A percentile compares a stretch with the other conserved stretches of the same genome.
Conservation (phyloP, 2,888 invertebrate species). For the Noctua janthe region DNA sequence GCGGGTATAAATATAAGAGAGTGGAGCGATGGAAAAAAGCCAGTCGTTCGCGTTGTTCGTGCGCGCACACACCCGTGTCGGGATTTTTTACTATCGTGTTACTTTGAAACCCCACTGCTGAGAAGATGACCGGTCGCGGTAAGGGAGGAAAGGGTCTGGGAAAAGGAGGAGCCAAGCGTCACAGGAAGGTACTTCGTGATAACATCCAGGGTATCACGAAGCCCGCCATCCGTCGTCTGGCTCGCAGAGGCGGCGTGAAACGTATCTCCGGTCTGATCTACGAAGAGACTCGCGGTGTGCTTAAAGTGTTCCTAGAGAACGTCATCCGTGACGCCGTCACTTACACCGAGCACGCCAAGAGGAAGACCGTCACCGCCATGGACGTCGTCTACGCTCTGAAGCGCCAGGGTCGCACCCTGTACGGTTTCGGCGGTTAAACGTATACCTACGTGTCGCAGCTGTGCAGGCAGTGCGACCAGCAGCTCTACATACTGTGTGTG, state of each 20-base stretch:
- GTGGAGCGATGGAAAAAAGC: neutral
- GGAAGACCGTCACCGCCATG: conserved; percentile 96
- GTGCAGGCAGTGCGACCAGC: neutral
- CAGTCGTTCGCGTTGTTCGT: conserved; percentile 16
- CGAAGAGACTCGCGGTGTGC: conserved; percentile 94
- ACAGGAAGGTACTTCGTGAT: conserved; percentile 89
- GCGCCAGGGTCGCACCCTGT: conserved; percentile 88
- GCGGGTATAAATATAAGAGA: no score
- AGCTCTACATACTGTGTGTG: conserved; percentile 5
- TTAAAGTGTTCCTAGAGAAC: conserved; percentile 90
- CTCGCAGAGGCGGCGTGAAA: conserved; percentile 88
- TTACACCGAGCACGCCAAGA: conserved; percentile 92
- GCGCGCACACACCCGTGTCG: conserved; percentile 1
- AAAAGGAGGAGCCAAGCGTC: conserved; percentile 94
- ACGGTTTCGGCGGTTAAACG: conserved; percentile 25
- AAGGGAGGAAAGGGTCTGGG: conserved; percentile 93
- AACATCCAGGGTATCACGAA: conserved; percentile 92
- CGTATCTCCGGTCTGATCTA: conserved; percentile 93
- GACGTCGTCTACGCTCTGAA: conserved; percentile 95
- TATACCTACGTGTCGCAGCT: neutral
- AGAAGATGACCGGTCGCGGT: conserved; percentile 93
- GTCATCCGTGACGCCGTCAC: conserved; percentile 33
- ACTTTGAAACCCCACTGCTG: neutral
- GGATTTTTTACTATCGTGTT: neutral
- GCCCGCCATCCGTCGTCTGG: conserved; percentile 92